Percentiles rank a stretch among this genome's conserved stretches.
Evolutionary conservation across 2,797 vertebrate genomes (phyloP).

Genomic region (Centroberyx gerrardi): DNA sequence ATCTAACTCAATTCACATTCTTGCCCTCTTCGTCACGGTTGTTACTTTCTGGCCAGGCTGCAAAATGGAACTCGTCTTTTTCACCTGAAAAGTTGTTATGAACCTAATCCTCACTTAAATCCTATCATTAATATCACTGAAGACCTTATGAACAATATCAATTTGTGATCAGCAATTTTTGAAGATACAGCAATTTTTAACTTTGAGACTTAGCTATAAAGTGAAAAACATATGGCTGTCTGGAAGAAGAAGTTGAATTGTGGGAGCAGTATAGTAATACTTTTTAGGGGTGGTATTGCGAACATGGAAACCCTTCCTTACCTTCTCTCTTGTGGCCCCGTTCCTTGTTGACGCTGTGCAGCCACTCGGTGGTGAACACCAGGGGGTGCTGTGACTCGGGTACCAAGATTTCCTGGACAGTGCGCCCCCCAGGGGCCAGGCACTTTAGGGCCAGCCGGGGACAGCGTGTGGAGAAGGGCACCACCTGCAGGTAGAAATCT

Average conservation of each 20-base stretch:
- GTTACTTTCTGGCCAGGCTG: background rate
- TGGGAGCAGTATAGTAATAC: too few relatives aligned
- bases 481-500: conserved; percentile 96
- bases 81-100: background rate
- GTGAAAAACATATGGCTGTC: too few relatives aligned
- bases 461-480: conserved; percentile 91
- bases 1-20: conserved; percentile 23
- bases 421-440: conserved; percentile 89
- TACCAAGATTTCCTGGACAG: conserved; percentile 91
- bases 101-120: background rate
- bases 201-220: too few relatives aligned
- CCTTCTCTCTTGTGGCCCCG: conserved; percentile 88
- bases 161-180: too few relatives aligned
- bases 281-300: too few relatives aligned
- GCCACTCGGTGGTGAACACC: conserved; percentile 94
- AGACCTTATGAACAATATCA: too few relatives aligned
- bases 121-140: too few relatives aligned
- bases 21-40: background rate
- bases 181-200: too few relatives aligned
- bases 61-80: background rate
- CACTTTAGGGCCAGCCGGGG: conserved; percentile 93
- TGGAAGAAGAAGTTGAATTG: too few relatives aligned
- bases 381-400: conserved; percentile 90
- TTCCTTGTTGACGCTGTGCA: conserved; percentile 93
- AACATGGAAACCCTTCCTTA: conserved; percentile 31